Percentiles rank a stretch among this genome's conserved stretches.
phyloP scores from a whole-genome alignment of 1,140 invertebrate genomes.

The Drosophila pseudoananassae region DNA sequence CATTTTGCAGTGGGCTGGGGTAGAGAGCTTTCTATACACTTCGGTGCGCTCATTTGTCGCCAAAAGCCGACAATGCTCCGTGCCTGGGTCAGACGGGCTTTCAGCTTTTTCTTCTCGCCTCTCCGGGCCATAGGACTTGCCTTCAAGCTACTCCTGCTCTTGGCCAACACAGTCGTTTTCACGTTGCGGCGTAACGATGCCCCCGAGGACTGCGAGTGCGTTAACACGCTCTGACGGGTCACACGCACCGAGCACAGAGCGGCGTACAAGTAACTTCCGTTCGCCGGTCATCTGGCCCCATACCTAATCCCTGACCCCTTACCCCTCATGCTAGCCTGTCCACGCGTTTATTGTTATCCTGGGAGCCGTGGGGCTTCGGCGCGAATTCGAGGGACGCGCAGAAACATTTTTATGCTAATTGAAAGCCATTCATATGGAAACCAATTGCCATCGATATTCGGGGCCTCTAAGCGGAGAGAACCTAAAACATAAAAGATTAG shows the following conservation, averaged over 20 bases:
- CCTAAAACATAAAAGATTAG: not conserved
- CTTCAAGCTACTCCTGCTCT: conserved; percentile 35
- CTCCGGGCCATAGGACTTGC: conserved; percentile 27
- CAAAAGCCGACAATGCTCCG: conserved; percentile 33
- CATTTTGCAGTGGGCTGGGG: conserved; percentile 17
- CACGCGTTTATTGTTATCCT: conserved; percentile 56
- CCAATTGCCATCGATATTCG: conserved; percentile 59
- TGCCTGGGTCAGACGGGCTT: conserved; percentile 29
- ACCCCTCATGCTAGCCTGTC: not conserved
- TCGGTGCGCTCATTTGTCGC: conserved; percentile 72
- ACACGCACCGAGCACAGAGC: conserved; percentile 18
- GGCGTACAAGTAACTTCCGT: conserved; percentile 11
- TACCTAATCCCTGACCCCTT: not conserved
- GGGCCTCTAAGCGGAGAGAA: conserved; percentile 12
- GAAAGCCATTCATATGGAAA: conserved; percentile 74
- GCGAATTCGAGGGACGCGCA: conserved; percentile 34
- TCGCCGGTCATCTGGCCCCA: conserved; percentile 4
- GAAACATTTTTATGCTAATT: conserved; percentile 81
- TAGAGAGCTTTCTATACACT: conserved; percentile 32
- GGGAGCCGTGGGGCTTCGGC: conserved; percentile 39
- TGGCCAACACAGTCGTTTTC: conserved; percentile 36
- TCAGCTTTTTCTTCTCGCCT: conserved; percentile 1
- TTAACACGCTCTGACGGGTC: conserved; percentile 42
- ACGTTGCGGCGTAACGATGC: conserved; percentile 48
- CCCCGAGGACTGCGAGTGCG: conserved; percentile 47